Percentiles rank a stretch among this genome's conserved stretches.
phyloP scores from a whole-genome alignment of 2,888 invertebrate species.

The Protophormia terraenovae region DNA sequence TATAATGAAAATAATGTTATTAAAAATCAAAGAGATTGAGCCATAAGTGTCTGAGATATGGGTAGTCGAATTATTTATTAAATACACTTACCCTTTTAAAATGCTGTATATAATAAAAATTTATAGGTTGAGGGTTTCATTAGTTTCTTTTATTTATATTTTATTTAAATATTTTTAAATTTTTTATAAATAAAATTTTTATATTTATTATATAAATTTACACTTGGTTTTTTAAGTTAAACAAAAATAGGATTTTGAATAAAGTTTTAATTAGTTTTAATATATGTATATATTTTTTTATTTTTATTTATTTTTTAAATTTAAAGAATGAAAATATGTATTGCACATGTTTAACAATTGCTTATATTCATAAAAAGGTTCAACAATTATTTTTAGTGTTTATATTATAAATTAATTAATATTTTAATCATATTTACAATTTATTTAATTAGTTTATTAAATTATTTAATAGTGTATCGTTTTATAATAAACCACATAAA shows the following conservation, averaged over 20 bases:
- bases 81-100: background rate
- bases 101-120: too few species aligned
- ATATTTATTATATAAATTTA: constrained; percentile 48
- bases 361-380: constrained; percentile 56
- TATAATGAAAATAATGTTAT: too few species aligned
- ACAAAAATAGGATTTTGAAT: constrained; percentile 41
- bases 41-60: too few species aligned
- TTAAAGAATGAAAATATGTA: constrained; percentile 25
- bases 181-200: constrained; percentile 52
- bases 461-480: constrained; percentile 12
- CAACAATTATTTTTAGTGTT: constrained; percentile 62
- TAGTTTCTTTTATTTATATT: background rate
- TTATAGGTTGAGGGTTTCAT: too few species aligned
- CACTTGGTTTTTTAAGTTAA: constrained; percentile 48
- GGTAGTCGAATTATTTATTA: too few species aligned
- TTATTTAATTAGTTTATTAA: constrained; percentile 22
- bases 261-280: constrained; percentile 3
- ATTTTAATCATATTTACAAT: constrained; percentile 45
- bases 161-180: constrained; percentile 25
- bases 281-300: background rate
- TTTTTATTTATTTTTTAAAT: constrained; percentile 4
- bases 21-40: too few species aligned
- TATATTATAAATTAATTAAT: constrained; percentile 39
- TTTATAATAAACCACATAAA: constrained; percentile 41
- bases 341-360: constrained; percentile 66